Evolutionary conservation across 2,113 vertebrate species (phyloP), one percentile per base, ranked within the genome.

Genomic region (Ardeotis arabs): DNA sequence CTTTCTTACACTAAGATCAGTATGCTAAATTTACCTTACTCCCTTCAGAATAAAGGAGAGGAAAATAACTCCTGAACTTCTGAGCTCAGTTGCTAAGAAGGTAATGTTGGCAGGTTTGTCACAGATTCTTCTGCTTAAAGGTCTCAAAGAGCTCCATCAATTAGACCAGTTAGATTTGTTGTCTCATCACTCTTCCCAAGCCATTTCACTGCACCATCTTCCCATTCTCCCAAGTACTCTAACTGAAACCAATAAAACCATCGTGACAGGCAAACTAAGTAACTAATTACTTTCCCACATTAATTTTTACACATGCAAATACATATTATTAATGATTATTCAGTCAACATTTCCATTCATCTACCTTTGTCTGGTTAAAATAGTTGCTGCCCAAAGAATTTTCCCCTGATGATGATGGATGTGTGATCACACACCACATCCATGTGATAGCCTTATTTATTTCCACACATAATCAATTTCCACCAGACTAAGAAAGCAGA

Each of bases 281-380:
- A 90, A 84, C 35, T 87, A 41, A 86, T 68, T 77, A 68, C 59
- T 90, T 68, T 63, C 73, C 72, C 59, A 53, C 17, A n/a, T 81
- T 78, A 73, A 70, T 86, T 96, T 89, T 86, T 63, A 86, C 58
- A 78, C 52, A 74, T 33, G 27, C 59, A 87, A 89, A 85, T 55
- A 8, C 28, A 59, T 35, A 45, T 33, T 82, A 92, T 81, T 96
- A 81, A 93, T 68, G 69, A 79, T 93, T 87, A 93, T 73, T 82
- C 47, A 50, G 66, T 53, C 68, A 56, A 56, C 33, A 60, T 55
- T 95, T 90, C 87, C 81, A 89, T 79, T 85, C 39, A 83, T 91
- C 78, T 92, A 84, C 83, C 90, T 96, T 85, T 97, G 69, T 59
- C 91, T 89, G 45, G 49, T 70, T 81, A 69, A 75, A 96, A 78